These are phyloP conservation scores for Neuroterus valhalla DNA, from an alignment of 1,140 invertebrate genomes.

Conservation along the genomic window DNA sequence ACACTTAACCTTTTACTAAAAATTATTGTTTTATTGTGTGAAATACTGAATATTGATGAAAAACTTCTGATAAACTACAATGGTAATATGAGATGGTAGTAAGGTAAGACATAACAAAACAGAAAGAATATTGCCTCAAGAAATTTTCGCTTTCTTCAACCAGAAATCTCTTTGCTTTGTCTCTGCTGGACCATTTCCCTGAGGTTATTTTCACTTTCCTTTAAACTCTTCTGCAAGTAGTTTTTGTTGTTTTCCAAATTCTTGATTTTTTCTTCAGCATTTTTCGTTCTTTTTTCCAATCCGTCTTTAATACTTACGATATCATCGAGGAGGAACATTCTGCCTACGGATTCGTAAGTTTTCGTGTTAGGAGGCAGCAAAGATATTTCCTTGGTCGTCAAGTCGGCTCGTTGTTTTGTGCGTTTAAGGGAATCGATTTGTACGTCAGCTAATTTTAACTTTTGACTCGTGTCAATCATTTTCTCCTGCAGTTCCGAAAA, in stretches of 20 bases:
- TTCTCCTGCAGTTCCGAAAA: constrained; percentile 90
- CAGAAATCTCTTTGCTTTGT: constrained; percentile 60
- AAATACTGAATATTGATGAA: background rate
- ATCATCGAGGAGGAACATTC: constrained; percentile 87
- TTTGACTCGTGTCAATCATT: constrained; percentile 86
- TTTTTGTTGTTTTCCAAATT: constrained; percentile 84
- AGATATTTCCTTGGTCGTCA: constrained; percentile 80
- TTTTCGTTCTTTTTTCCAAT: constrained; percentile 78
- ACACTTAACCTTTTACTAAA: background rate
- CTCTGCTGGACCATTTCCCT: constrained; percentile 87
- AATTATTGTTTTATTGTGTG: background rate
- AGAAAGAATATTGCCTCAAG: background rate
- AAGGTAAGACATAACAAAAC: background rate
- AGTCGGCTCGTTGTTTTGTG: constrained; percentile 81
- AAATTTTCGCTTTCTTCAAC: constrained; percentile 44
- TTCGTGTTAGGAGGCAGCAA: constrained; percentile 78
- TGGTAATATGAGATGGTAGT: background rate
- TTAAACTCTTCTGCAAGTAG: constrained; percentile 85
- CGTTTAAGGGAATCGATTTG: constrained; percentile 85
- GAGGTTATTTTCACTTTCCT: constrained; percentile 90
- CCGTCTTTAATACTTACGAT: constrained; percentile 80
- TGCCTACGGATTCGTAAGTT: constrained; percentile 87
- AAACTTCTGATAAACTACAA: background rate
- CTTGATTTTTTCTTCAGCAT: constrained; percentile 83
- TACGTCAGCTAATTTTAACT: constrained; percentile 85